Evolutionary conservation across 2,113 vertebrate genomes (phyloP).

Genomic region (Oryzias melastigma): DNA sequence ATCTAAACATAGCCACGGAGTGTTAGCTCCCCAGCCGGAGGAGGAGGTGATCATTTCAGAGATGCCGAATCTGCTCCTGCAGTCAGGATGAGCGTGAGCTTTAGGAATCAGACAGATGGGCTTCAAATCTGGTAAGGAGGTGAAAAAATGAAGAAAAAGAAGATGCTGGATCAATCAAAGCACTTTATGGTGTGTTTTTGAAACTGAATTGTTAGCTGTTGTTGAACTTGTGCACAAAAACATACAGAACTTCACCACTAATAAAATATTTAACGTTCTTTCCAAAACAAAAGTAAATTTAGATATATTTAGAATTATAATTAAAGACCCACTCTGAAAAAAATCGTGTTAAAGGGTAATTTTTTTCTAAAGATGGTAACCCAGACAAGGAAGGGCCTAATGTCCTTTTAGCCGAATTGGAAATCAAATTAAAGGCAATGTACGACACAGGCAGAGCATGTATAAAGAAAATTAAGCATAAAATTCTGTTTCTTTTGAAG

Average conservation of each 20-base stretch:
- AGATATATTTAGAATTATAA: too few relatives aligned
- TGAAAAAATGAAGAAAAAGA: conserved; percentile 10
- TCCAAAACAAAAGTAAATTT: too few relatives aligned
- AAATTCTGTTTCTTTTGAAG: too few relatives aligned
- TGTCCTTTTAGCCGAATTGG: conserved; percentile 66
- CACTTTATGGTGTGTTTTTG: conserved; percentile 4
- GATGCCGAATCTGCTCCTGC: conserved; percentile 39
- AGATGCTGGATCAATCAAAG: conserved; percentile 7
- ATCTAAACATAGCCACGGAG: conserved; percentile 54
- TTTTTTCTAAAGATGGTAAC: conserved; percentile 8
- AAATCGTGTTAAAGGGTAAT: too few relatives aligned
- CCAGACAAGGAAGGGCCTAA: conserved; percentile 60
- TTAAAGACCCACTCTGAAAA: too few relatives aligned
- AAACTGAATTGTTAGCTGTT: background rate
- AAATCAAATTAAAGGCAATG: conserved; percentile 67
- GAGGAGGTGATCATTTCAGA: conserved; percentile 43
- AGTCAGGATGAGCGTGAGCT: conserved; percentile 6
- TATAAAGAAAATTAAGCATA: too few relatives aligned
- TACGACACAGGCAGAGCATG: conserved; percentile 28
- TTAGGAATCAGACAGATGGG: too few relatives aligned
- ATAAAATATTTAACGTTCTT: too few relatives aligned
- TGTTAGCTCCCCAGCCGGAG: conserved; percentile 36
- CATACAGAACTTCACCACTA: background rate
- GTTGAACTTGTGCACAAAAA: conserved; percentile 52
- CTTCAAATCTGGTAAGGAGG: background rate